Base-by-base conservation (phyloP, 2,113 vertebrate genomes). In the Perccottus glenii region DNA sequence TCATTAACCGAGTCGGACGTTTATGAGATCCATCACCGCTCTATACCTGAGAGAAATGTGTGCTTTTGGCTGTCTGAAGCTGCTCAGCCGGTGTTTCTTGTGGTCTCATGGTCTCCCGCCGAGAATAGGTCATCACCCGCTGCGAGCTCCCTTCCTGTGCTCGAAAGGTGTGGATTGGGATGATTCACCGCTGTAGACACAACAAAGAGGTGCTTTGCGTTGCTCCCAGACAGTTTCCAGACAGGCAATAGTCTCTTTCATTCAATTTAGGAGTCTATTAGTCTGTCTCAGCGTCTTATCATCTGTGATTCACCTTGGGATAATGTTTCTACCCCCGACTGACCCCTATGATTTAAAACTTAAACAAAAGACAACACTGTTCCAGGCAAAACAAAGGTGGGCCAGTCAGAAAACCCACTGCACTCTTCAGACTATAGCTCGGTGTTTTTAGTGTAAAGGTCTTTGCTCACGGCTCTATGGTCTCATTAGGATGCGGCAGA, bases 211-310 rank as follows among this genome's bases (percentile, higher is more conserved):
- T 32, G 36, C 32, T 40, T 43, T 33, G 46, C 52, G 65, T 56
- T 52, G 50, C 59, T 84, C 61, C 33, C 52, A 79, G 59, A 46
- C 71, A 43, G 45, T 36, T 82, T 62, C 63, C 71, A 77, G 82
- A 80, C 75, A 80, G 60, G 6, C 71, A 76, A 80, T 67, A 51
- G 66, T 83, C 63, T 88, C 48, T 80, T 78, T 70, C 78, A 66
- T 73, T 79, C 70, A 85, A 66, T 86, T 47, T 38, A 50, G 4
- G 16, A 49, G 51, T 78, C 71, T 85, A 77, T 68, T 47, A 67
- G 75, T 47, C 50, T 79, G 80, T 85, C 88, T 87, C 72, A 77
- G 85, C 72, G 77, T 84, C 71, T 85, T 82, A 87, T 84, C 66
- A 64, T 74, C 67, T 75, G 53, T 89, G 82, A 84, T 70, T 87